Percentiles rank a stretch among this genome's conserved stretches.
Evolutionary conservation across 2,888 invertebrate genomes (phyloP).

Genomic region (Xestoiulus laeticollis): DNA sequence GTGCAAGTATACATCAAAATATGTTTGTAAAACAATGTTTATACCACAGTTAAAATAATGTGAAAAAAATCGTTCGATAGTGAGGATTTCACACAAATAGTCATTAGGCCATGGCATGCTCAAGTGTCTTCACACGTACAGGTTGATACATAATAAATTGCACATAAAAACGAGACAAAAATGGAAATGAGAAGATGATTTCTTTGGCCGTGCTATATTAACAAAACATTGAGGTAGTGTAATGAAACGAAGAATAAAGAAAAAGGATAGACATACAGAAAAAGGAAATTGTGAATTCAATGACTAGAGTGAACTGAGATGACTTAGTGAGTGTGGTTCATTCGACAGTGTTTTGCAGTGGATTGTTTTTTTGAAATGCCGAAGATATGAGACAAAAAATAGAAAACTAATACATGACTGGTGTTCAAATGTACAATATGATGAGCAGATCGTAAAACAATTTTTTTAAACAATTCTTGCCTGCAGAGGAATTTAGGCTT

Average conservation of each 20-base stretch:
- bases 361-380: neutral
- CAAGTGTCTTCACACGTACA: neutral
- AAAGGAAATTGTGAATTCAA: neutral
- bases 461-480: neutral
- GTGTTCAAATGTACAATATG: constrained; percentile 5
- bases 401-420: neutral
- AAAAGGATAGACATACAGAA: neutral
- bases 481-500: neutral
- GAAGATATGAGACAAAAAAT: neutral
- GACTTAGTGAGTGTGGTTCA: neutral
- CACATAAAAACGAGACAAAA: neutral
- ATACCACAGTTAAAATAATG: constrained; percentile 17
- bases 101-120: neutral
- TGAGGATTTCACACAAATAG: constrained; percentile 14
- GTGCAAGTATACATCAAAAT: neutral
- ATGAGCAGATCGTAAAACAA: neutral
- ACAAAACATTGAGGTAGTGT: constrained; percentile 6
- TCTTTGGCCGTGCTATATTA: constrained; percentile 26
- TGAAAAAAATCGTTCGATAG: neutral
- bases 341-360: neutral
- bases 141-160: constrained; percentile 20
- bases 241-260: neutral
- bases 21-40: constrained; percentile 45
- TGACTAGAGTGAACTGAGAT: constrained; percentile 17
- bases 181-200: neutral